A percentile compares a stretch with the other conserved stretches of the same genome.
These are phyloP conservation scores for Leucophenga montana DNA, from an alignment of 2,888 invertebrate genomes.

Conservation along the genomic window DNA sequence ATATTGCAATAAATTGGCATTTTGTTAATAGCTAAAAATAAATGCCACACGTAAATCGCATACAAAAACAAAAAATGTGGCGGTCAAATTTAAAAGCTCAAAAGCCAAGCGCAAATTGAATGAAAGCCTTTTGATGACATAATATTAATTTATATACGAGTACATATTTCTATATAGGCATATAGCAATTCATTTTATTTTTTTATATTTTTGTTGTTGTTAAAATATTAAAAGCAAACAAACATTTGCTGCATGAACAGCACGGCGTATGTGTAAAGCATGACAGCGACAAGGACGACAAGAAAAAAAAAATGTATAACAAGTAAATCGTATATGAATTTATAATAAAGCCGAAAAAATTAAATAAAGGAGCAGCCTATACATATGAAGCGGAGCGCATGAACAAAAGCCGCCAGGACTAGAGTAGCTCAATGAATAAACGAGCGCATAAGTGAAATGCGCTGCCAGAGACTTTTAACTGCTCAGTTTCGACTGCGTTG, in stretches of 20 bases:
- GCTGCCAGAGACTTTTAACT: too few species aligned
- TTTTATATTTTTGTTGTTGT: too few species aligned
- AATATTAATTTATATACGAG: conserved; percentile 6
- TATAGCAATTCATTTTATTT: background rate
- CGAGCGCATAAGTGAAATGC: background rate
- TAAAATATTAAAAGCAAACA: background rate
- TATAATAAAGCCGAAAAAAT: conserved; percentile 19
- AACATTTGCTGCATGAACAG: conserved; percentile 13
- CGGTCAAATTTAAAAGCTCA: background rate
- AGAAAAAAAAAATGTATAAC: background rate
- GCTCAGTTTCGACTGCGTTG: too few species aligned
- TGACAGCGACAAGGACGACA: background rate
- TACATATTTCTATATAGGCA: conserved; percentile 1
- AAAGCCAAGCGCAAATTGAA: conserved; percentile 15
- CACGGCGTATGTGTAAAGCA: background rate
- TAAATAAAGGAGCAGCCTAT: conserved; percentile 28
- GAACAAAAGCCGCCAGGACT: background rate
- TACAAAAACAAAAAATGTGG: too few species aligned
- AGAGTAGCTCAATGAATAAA: conserved; percentile 33
- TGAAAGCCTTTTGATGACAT: conserved; percentile 10
- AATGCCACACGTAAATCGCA: too few species aligned
- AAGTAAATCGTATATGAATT: conserved; percentile 13
- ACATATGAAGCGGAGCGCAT: background rate
- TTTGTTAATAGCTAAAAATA: too few species aligned
- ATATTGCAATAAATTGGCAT: background rate